Conservation (phyloP, 2,113 vertebrate genomes). For the Festucalex cinctus region DNA sequence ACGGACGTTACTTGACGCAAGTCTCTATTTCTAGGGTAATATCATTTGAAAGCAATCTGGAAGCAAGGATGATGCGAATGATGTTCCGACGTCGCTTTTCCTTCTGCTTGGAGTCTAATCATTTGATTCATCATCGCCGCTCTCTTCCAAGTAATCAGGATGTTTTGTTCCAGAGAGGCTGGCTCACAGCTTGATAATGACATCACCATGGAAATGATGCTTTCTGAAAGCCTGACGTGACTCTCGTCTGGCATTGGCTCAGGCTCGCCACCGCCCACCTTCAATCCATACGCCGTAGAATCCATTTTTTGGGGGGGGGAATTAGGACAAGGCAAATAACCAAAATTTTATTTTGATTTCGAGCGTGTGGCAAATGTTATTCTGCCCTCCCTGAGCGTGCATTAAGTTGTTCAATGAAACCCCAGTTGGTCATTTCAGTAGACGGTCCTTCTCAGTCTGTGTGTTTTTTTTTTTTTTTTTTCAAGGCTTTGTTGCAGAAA, state of each 20-base stretch:
- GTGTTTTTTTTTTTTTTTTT: no score
- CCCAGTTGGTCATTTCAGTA: no score
- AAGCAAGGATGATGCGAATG: constrained; percentile 1
- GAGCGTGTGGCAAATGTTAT: no score
- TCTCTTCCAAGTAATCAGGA: constrained; percentile 42
- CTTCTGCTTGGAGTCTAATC: constrained; percentile 24
- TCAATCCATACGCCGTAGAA: constrained; percentile 27
- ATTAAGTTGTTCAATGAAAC: no score
- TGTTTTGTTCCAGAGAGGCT: constrained; percentile 36
- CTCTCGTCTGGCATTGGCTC: constrained; percentile 36
- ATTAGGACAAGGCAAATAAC: no score
- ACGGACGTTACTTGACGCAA: neutral
- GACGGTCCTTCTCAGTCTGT: no score
- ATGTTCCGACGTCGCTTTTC: constrained; percentile 19
- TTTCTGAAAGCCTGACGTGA: constrained; percentile 30
- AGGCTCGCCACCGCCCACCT: constrained; percentile 33
- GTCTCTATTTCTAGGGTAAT: neutral
- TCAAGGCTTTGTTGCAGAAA: no score
- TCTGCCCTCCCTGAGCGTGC: no score
- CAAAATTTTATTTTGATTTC: no score
- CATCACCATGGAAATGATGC: constrained; percentile 48
- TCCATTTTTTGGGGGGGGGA: neutral
- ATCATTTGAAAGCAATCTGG: neutral
- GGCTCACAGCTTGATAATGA: constrained; percentile 46
- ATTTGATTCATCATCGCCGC: constrained; percentile 35